Evolutionary conservation across 2,797 vertebrate genomes (phyloP).

Genomic region (Salarias fasciatus): DNA sequence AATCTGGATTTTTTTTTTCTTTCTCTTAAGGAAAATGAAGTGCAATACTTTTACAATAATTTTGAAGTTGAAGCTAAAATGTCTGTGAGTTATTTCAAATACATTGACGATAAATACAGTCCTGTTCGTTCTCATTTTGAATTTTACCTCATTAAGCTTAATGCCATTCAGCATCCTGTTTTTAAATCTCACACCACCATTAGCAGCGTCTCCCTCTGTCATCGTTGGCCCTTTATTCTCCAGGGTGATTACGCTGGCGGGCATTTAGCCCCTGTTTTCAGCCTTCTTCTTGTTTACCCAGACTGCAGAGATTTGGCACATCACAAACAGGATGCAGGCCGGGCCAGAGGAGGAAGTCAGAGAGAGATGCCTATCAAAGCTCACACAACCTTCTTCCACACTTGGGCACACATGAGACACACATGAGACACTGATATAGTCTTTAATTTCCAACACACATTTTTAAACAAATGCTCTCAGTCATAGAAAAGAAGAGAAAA

Average conservation of each 20-base stretch:
- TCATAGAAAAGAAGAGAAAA: no score
- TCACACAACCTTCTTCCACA: constrained; percentile 43
- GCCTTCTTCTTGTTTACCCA: constrained; percentile 59
- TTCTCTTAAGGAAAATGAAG: background rate
- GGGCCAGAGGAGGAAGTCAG: constrained; percentile 62
- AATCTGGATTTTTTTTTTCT: background rate
- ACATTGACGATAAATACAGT: no score
- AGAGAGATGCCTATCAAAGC: constrained; percentile 69
- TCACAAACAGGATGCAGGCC: constrained; percentile 77
- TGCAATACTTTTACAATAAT: background rate
- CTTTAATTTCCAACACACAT: no score
- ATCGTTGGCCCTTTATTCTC: constrained; percentile 24
- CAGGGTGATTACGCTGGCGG: constrained; percentile 11
- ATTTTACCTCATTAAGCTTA: no score
- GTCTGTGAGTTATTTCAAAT: background rate
- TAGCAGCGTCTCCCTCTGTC: constrained; percentile 40
- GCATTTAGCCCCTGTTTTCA: constrained; percentile 28
- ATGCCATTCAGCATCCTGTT: no score
- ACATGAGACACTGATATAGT: no score
- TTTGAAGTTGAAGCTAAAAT: constrained; percentile 2
- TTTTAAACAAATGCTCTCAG: no score
- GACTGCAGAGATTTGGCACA: constrained; percentile 45
- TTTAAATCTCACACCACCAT: constrained; percentile 32
- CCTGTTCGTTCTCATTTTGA: no score
- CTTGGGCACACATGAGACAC: constrained; percentile 8